Evolutionary conservation across 2,113 vertebrate genomes (phyloP), one percentile per base, ranked within the genome.

Genomic region (Conger conger): DNA sequence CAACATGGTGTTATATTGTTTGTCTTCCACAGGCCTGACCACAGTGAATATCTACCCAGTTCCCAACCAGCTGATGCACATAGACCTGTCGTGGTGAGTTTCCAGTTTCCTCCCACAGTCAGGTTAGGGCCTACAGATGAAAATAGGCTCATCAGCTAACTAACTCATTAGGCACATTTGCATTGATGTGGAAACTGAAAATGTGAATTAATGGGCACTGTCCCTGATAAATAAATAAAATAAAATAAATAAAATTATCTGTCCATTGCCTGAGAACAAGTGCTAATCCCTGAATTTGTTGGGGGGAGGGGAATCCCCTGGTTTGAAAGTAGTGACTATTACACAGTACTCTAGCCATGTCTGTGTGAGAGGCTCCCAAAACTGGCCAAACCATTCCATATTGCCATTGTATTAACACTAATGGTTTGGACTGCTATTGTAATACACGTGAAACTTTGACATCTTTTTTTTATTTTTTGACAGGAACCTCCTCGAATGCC

Each of bases 71-170:
- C 93, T 99, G 87, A 96, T 95, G 7, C 93, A 95, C 89, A 92
- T 98, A 93, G 97, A 99, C 87, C 93, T 99, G 86, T 97, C 97
- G 88, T 95, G 96, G 98, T 99, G 94, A 97, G 96, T 95, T 89
- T n/a, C n/a, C n/a, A n/a, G n/a, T n/a, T n/a, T n/a, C n/a, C n/a
- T n/a, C n/a, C n/a, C n/a, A n/a, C n/a, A n/a, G n/a, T n/a, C n/a
- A n/a, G n/a, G n/a, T n/a, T n/a, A n/a, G n/a, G n/a, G n/a, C n/a
- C n/a, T n/a, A n/a, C n/a, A n/a, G n/a, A n/a, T n/a, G n/a, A n/a
- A n/a, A n/a, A n/a, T n/a, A n/a, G n/a, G n/a, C n/a, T n/a, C n/a
- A n/a, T n/a, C n/a, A n/a, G n/a, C n/a, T n/a, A n/a, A n/a, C n/a
- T n/a, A n/a, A n/a, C n/a, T n/a, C n/a, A n/a, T n/a, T n/a, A n/a